These are phyloP conservation scores for Glyphotaelius pellucidus DNA, from an alignment of 2,888 invertebrate species.

Conservation along the genomic window DNA sequence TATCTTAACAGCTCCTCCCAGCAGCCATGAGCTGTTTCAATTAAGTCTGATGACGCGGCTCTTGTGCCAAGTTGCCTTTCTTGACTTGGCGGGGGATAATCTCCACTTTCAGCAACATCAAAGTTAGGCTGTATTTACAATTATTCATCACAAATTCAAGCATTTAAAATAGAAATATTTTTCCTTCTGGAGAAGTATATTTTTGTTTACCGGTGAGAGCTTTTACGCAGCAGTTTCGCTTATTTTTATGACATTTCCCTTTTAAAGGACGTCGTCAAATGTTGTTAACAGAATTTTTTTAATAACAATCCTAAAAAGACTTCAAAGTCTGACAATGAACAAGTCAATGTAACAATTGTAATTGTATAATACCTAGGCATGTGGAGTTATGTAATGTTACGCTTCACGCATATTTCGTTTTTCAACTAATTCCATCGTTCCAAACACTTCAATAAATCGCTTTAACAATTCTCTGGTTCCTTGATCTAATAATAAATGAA, in stretches of 20 bases:
- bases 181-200: neutral
- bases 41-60: conserved; percentile 59
- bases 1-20: conserved; percentile 63
- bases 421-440: neutral
- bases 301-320: too few species aligned
- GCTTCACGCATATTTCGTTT: neutral
- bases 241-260: neutral
- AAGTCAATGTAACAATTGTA: too few species aligned
- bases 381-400: too few species aligned
- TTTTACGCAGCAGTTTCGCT: neutral
- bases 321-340: too few species aligned
- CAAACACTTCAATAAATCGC: neutral
- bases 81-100: conserved; percentile 22
- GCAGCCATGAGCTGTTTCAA: conserved; percentile 59
- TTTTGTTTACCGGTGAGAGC: neutral
- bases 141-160: neutral
- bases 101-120: conserved; percentile 20
- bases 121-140: conserved; percentile 13
- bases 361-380: too few species aligned
- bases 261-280: neutral
- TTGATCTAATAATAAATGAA: neutral
- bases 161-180: neutral
- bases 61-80: conserved; percentile 23
- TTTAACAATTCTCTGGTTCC: neutral
- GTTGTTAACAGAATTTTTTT: neutral